Evolutionary conservation across 2,113 vertebrate species (phyloP), one percentile per base, ranked within the genome.

Genomic region (Agapornis roseicollis): DNA sequence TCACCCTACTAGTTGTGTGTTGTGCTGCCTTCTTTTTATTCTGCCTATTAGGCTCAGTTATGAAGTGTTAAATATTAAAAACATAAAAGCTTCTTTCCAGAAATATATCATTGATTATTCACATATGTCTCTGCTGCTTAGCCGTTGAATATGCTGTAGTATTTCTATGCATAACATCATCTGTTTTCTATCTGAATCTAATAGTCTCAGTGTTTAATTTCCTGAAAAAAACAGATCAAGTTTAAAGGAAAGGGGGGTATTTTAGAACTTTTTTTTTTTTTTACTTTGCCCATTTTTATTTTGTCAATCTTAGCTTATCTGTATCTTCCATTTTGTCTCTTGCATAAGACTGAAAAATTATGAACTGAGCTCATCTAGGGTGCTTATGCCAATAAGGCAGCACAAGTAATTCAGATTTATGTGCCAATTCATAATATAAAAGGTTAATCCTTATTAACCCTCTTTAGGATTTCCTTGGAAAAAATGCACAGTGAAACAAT

Each of bases 31-130:
- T 93, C 97, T 97, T 97, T 98, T 98, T 96, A 97, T 98, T 96
- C 97, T 97, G 94, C 96, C 97, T 97, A 97, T 98, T 98, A 98
- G 97, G 90, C 91, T 96, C 97, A 97, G 98, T 98, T 98, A 98
- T 98, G 98, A 98, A 98, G 98, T 98, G 98, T 98, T 98, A 98
- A 98, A 96, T 97, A 98, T 98, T 98, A 97, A 98, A 98, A 98
- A 98, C 96, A 98, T 98, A 97, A 98, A 98, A 98, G 97, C 88
- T 96, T 97, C 96, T 98, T 98, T 97, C 97, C 97, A 98, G 97
- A 98, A 98, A 97, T 98, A 96, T 89, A 96, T 96, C 92, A 50
- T 78, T 98, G 98, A 98, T 98, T 98, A 96, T 95, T 98, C 97
- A 96, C 98, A 98, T 97, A 98, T 98, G 98, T 97, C 94, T 81